phyloP scores from a whole-genome alignment of 1,140 invertebrate species.

The Chironomus striatipennis region DNA sequence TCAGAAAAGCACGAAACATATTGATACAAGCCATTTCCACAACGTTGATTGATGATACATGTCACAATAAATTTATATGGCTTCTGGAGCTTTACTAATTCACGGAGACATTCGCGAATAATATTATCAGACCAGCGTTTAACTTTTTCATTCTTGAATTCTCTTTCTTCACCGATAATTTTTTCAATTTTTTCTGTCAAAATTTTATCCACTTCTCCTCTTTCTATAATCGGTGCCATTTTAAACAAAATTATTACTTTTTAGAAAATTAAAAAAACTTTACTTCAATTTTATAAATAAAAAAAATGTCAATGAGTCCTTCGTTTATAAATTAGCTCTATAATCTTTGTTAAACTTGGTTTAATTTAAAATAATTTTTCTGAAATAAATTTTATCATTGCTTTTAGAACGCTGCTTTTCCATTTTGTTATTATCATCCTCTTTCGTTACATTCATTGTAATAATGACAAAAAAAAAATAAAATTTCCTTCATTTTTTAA shows the following conservation, averaged over 20 bases:
- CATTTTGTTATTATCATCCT: no score
- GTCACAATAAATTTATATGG: slow-evolving; percentile 1
- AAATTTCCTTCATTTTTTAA: background rate
- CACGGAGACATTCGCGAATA: background rate
- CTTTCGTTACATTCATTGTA: no score
- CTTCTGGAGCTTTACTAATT: background rate
- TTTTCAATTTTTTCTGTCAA: background rate
- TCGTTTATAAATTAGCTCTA: no score
- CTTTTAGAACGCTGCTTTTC: no score
- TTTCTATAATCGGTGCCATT: background rate
- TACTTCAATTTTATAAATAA: no score
- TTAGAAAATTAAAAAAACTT: background rate
- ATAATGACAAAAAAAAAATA: no score
- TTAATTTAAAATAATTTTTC: no score
- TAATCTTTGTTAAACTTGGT: no score
- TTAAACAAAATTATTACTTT: background rate
- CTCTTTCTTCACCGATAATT: background rate
- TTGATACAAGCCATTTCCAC: background rate
- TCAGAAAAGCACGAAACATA: background rate
- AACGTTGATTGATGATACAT: background rate
- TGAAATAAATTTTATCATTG: no score
- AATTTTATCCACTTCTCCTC: background rate
- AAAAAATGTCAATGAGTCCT: no score
- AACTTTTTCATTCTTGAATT: background rate
- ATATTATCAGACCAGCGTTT: background rate